Evolutionary conservation across 2,113 vertebrate genomes (phyloP), one percentile per base, ranked within the genome.

Genomic region (Hemibagrus wyckioides): DNA sequence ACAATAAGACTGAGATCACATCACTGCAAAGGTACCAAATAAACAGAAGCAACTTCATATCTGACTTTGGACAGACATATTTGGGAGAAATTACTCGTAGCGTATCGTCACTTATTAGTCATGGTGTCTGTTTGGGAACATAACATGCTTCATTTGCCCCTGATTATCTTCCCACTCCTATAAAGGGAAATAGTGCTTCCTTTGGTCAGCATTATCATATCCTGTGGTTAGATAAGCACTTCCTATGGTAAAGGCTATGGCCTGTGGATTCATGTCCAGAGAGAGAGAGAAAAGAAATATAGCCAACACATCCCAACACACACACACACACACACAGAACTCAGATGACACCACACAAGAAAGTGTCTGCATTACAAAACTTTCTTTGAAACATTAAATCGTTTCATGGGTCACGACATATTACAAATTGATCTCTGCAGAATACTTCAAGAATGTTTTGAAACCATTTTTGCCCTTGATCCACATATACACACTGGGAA

Each of bases 131-230:
- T 44, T 63, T 7, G 65, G 48, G 25, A 81, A 75, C 39, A 86
- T 88, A 69, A 84, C 67, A 92, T 0, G 92, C 92, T 90, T 93
- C 87, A 87, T 92, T 94, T 94, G 80, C 36, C 71, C 85, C 88
- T 91, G 93, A 94, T 93, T 90, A 88, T 86, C 83, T 6, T 63
- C 44, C 59, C 67, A 77, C 76, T 21, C n/a, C 19, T 54, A n/a
- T 75, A 15, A 39, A 9, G 71, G 52, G 56, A 84, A 79, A 83
- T 87, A 89, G 57, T 73, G n/a, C 90, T 94, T 94, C 93, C 93
- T 93, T 89, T 93, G 92, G 93, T 93, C 90, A 84, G 85, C 65
- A 82, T 92, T 92, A 94, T 95, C 91, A 91, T 91, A 93, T 94
- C 94, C 94, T 94, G 90, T 92, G 90, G 91, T 87, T 56, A 75